Evolutionary conservation across 2,888 invertebrate genomes (phyloP), one percentile per base, ranked within the genome.

Genomic region (Lamellibrachia columna): DNA sequence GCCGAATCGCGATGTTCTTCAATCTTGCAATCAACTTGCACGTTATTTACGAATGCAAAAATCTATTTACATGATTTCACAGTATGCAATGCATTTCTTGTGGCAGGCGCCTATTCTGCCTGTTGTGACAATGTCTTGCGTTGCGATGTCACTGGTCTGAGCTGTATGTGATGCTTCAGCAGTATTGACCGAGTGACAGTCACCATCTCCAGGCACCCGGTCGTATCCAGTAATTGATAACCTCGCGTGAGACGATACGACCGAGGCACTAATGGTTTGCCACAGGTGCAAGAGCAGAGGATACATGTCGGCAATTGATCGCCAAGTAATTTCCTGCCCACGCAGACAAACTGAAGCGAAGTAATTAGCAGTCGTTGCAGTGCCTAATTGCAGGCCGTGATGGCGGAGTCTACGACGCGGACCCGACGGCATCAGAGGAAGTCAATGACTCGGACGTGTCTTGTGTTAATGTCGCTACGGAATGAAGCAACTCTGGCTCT

Each of bases 391-490:
- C 75, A n/a, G 75, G 4, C 22, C 4, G 55, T 55, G 55, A 55
- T 55, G 55, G 55, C 55, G 55, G 3, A 75, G 22, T 75, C 75
- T 15, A 75, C 22, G 75, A 75, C 22, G 75, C 22, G 22, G 22
- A 75, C 75, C 1, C 22, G 22, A 22, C 75, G n/a, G n/a, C 75
- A 15, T 75, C 75, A 75, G 75, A 75, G 75, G 75, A n/a, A 75
- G 75, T 75, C 75, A 75, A 22, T n/a, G 75, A 75, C 75, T 75
- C 75, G 75, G 75, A 75, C 75, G n/a, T 75, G 75, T 75, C 75
- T 75, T 75, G 75, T n/a, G n/a, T 75, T 75, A 75, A n/a, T 75
- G 75, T 6, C 22, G 11, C 75, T 75, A 75, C 75, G 40, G 40
- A 75, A 75, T 15, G 75, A 22, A n/a, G 75, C 75, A 11, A 75